Evolutionary conservation across 2,113 vertebrate species (phyloP).

Genomic region (Nibea albiflora): DNA sequence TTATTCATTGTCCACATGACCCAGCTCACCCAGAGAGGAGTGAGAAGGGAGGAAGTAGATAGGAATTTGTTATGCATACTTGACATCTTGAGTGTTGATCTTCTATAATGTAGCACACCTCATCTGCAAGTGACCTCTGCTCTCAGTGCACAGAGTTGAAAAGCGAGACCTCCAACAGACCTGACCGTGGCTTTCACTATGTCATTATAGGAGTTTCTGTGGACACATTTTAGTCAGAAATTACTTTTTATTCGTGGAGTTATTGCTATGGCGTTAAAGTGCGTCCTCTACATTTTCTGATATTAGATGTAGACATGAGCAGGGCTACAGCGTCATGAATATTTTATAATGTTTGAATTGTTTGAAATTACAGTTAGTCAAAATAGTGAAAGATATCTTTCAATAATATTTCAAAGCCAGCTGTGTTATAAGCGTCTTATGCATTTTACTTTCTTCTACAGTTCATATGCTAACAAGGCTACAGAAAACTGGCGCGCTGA

Average conservation of each 20-base stretch:
- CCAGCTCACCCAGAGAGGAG: conserved; percentile 18
- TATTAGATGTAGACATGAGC: background rate
- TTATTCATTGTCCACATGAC: conserved; percentile 67
- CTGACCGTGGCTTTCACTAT: background rate
- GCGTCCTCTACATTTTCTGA: background rate
- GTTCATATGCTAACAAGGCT: background rate
- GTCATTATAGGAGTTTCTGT: background rate
- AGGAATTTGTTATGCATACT: conserved; percentile 27
- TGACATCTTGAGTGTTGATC: conserved; percentile 29
- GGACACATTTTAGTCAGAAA: background rate
- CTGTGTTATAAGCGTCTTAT: background rate
- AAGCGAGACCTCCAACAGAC: background rate
- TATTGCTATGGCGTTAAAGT: background rate
- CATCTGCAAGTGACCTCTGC: background rate
- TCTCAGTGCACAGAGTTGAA: background rate
- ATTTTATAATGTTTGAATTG: background rate
- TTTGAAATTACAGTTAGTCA: background rate
- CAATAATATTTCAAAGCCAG: background rate
- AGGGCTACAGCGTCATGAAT: background rate
- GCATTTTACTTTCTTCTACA: background rate
- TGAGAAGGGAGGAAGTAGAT: conserved; percentile 12
- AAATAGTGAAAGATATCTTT: background rate
- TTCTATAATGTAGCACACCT: conserved; percentile 6
- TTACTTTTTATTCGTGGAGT: background rate
- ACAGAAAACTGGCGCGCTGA: background rate